A percentile compares a stretch with the other conserved stretches of the same genome.
phyloP scores from a whole-genome alignment of 2,113 vertebrate genomes.

The Puma concolor region DNA sequence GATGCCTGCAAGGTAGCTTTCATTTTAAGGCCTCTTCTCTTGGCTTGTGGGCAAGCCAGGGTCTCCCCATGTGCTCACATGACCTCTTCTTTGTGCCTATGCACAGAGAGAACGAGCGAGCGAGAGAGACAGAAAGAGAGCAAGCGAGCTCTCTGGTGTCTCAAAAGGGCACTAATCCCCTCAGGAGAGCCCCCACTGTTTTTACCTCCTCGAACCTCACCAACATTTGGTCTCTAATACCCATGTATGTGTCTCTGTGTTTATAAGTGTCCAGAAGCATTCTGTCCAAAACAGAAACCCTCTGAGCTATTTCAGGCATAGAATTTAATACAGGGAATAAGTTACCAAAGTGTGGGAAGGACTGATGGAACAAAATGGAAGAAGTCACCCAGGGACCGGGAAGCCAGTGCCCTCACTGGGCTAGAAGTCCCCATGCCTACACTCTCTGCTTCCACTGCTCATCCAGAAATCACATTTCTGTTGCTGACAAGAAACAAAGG shows the following conservation, averaged over 20 bases:
- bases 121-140: too few species aligned
- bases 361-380: neutral
- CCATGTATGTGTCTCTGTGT: neutral
- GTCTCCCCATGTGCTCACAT: neutral
- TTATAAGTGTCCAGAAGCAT: neutral
- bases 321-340: neutral
- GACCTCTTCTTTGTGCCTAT: neutral
- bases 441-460: neutral
- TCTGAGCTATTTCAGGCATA: neutral
- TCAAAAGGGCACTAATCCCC: neutral
- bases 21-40: neutral
- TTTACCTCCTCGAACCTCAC: neutral
- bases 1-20: neutral
- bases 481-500: neutral
- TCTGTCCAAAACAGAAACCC: neutral
- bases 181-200: neutral
- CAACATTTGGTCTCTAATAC: neutral
- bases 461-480: neutral
- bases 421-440: neutral
- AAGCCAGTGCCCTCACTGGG: neutral
- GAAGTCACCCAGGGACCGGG: neutral
- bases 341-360: neutral
- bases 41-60: neutral
- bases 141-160: neutral
- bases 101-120: too few species aligned